Percentiles rank a stretch among this genome's conserved stretches.
These are phyloP conservation scores for Listronotus bonariensis DNA, from an alignment of 1,140 invertebrate genomes.

Conservation along the genomic window DNA sequence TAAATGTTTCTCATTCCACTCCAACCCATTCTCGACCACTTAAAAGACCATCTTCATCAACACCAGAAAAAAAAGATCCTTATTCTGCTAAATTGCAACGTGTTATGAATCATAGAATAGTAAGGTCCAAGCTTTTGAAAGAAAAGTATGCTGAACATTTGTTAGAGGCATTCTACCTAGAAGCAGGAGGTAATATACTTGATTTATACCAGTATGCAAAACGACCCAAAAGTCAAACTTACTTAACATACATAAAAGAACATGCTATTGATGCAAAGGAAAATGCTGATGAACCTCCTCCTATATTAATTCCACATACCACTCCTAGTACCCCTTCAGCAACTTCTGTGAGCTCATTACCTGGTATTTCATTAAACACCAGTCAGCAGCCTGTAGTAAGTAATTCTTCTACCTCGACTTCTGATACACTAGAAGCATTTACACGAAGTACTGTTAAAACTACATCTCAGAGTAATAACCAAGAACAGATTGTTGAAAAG, in stretches of 20 bases:
- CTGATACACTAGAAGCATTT: slow-evolving; percentile 12
- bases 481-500: slow-evolving; percentile 83
- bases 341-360: slow-evolving; percentile 49
- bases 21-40: slow-evolving; percentile 46
- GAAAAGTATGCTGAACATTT: slow-evolving; percentile 77
- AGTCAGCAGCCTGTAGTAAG: slow-evolving; percentile 8
- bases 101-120: slow-evolving; percentile 53
- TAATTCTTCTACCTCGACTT: slow-evolving; percentile 22
- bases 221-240: slow-evolving; percentile 71
- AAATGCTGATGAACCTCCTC: slow-evolving; percentile 50
- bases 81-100: slow-evolving; percentile 50
- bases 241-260: slow-evolving; percentile 74
- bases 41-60: slow-evolving; percentile 46
- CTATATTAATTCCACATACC: slow-evolving; percentile 37
- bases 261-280: slow-evolving; percentile 69
- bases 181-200: slow-evolving; percentile 84
- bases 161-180: slow-evolving; percentile 83
- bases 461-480: slow-evolving; percentile 40
- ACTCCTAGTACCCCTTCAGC: slow-evolving; percentile 48
- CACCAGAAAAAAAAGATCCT: slow-evolving; percentile 51
- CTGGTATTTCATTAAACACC: slow-evolving; percentile 44
- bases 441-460: slow-evolving; percentile 27
- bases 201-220: slow-evolving; percentile 84
- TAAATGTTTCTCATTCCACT: slow-evolving; percentile 52
- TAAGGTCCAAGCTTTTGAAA: slow-evolving; percentile 51